These are phyloP conservation scores for Allophyes oxyacanthae DNA, from an alignment of 2,888 invertebrate species.

Conservation along the genomic window DNA sequence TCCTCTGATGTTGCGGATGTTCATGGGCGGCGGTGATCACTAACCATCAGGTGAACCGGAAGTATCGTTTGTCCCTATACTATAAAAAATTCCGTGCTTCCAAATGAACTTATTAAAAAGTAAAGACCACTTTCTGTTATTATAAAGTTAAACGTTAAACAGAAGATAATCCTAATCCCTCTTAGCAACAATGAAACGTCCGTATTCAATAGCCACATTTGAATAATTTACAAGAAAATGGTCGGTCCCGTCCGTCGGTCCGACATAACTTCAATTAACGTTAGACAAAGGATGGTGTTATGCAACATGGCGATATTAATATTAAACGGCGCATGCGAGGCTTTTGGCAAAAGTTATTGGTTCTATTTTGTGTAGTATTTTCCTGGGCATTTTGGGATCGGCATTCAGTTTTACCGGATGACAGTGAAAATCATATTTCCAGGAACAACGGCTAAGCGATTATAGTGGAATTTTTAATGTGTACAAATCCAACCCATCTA, in stretches of 20 bases:
- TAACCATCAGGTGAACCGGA: too few relatives aligned
- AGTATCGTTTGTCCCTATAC: too few relatives aligned
- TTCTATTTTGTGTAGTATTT: background rate
- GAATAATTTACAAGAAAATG: conserved; percentile 67
- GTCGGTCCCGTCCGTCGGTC: conserved; percentile 37
- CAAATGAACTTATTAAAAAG: too few relatives aligned
- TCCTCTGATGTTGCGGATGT: too few relatives aligned
- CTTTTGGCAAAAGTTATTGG: conserved; percentile 15
- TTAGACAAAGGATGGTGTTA: conserved; percentile 56
- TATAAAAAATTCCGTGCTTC: too few relatives aligned
- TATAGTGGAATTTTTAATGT: too few relatives aligned
- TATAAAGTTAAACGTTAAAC: background rate
- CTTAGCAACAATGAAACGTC: conserved; percentile 13
- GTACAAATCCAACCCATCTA: too few relatives aligned
- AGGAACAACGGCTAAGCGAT: too few relatives aligned
- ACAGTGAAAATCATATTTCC: too few relatives aligned
- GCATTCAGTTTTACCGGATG: background rate
- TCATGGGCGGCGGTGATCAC: too few relatives aligned
- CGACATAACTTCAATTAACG: conserved; percentile 72
- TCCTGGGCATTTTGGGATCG: conserved; percentile 4
- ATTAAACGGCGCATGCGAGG: background rate
- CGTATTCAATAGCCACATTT: conserved; percentile 47
- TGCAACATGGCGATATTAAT: conserved; percentile 52
- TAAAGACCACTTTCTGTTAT: background rate
- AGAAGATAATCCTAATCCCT: background rate